Evolutionary conservation across 1,140 invertebrate species (phyloP), one percentile per base, ranked within the genome.

Genomic region (Chlorops oryzae): DNA sequence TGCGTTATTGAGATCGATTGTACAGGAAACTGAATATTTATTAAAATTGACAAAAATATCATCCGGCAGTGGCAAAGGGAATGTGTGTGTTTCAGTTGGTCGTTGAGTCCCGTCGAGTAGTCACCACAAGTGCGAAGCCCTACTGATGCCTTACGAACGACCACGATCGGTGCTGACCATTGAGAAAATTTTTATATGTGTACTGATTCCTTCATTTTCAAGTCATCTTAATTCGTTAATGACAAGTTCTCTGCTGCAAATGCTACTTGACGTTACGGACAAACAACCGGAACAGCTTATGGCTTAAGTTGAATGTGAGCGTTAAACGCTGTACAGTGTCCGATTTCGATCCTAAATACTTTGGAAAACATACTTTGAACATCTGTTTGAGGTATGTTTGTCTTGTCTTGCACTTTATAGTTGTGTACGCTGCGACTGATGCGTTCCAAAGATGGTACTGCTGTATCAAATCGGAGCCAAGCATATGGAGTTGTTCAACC

Each of bases 141-240:
- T n/a, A n/a, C n/a, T n/a, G n/a, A n/a, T n/a, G n/a, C n/a, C 12
- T 51, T 58, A 47, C 47, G 67, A 7, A 73, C 61, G 13, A 59
- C 50, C 1, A 74, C 72, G 6, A 76, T 58, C 0, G 72, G 73
- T n/a, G 65, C 53, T 22, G 67, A 63, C 70, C 73, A 75, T 42
- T 70, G 55, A 35, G 59, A 59, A 47, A 59, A 51, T 21, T 61
- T n/a, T 45, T 15, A 74, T 58, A 20, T 20, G 42, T 3, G 21
- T 25, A 15, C 44, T 44, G 24, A 51, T 37, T 10, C 27, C 42
- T 12, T 21, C 4, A 12, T 35, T 17, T 34, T 51, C 2, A 9
- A 50, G 18, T 2, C 48, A 27, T 2, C 42, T 15, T 18, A 50
- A 20, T 42, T 46, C 44, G 3, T 28, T 20, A 18, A 21, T 18